Percentiles rank a stretch among this genome's conserved stretches.
phyloP scores from a whole-genome alignment of 2,888 invertebrate species.

The Coelopa pilipes region DNA sequence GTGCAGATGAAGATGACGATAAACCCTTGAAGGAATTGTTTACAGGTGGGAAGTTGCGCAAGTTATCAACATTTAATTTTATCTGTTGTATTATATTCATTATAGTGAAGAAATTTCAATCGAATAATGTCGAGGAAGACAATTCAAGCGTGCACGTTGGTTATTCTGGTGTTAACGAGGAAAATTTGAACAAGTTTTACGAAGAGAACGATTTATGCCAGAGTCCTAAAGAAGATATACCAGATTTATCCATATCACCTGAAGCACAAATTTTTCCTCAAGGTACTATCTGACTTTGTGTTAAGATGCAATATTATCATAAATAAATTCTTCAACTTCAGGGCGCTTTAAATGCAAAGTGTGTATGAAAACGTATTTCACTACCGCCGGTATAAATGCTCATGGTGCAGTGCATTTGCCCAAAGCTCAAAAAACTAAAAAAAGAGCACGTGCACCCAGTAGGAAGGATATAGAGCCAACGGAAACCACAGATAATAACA shows the following conservation, averaged over 20 bases:
- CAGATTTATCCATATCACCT: slow-evolving; percentile 43
- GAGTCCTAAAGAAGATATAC: slow-evolving; percentile 37
- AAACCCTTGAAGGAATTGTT: slow-evolving; percentile 46
- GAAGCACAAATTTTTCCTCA: slow-evolving; percentile 53
- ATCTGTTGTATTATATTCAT: neutral
- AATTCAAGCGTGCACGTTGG: neutral
- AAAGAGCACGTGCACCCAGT: slow-evolving; percentile 45
- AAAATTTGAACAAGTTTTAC: slow-evolving; percentile 31
- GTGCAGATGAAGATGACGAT: slow-evolving; percentile 43
- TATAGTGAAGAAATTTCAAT: neutral
- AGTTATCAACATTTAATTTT: neutral
- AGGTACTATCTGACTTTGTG: slow-evolving; percentile 39
- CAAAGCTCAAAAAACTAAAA: slow-evolving; percentile 42
- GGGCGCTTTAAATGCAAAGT: slow-evolving; percentile 52
- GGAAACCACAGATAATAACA: neutral
- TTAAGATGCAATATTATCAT: neutral
- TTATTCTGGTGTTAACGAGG: slow-evolving; percentile 37
- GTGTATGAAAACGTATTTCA: slow-evolving; percentile 54
- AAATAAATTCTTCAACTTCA: slow-evolving; percentile 24
- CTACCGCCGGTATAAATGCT: slow-evolving; percentile 50
- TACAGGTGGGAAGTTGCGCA: slow-evolving; percentile 34
- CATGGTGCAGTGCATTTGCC: slow-evolving; percentile 51
- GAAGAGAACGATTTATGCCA: slow-evolving; percentile 39
- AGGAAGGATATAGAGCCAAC: slow-evolving; percentile 34
- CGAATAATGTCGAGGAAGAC: neutral